Base-by-base conservation (phyloP, 1,140 invertebrate species). In the Heliconius hewitsoni region DNA sequence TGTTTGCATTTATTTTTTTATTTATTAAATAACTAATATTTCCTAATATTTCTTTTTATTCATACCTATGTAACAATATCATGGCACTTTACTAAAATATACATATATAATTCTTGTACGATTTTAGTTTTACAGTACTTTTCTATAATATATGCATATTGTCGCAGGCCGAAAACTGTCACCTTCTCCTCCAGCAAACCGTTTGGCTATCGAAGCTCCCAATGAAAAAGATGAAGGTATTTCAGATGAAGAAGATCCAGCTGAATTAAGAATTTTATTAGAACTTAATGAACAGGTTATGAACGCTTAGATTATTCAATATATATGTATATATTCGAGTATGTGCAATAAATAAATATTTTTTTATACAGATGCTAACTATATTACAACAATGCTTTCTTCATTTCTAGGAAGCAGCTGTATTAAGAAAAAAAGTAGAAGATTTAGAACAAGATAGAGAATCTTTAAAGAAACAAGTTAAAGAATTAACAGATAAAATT, bases 361-460 rank as follows among this genome's bases (percentile, higher is more conserved):
- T 52, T 34, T 19, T 52, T 6, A 52, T 18, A 52, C 9, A 73
- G 8, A 18, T 74, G 8, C 9, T 27, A 30, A 66, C 30, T 66
- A 13, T 66, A n/a, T 66, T 16, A 30, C 60, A 30, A 16, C 60
- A 16, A 66, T 66, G 3, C 4, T 66, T 66, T 13, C 8, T 30
- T 6, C 16, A 66, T 13, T 66, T 16, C 11, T 55, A 97, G 95
- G 98, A 99, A 95, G 96, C 97, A 71, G 96, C 96, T 5, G 97
- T 98, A 77, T 93, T 98, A 71, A 95, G 97, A 52, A 96, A 96
- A 78, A 98, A 98, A 93, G 96, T 98, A 55, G 97, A 98, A 92
- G 97, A 98, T 83, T 93, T 98, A 77, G 97, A 98, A 94, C 96
- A 96, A 81, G 97, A 98, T 86, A 97, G 97, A 87, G 96, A 97